phyloP scores from a whole-genome alignment of 2,797 vertebrate species.

The Gymnoscopelus microlampas region DNA sequence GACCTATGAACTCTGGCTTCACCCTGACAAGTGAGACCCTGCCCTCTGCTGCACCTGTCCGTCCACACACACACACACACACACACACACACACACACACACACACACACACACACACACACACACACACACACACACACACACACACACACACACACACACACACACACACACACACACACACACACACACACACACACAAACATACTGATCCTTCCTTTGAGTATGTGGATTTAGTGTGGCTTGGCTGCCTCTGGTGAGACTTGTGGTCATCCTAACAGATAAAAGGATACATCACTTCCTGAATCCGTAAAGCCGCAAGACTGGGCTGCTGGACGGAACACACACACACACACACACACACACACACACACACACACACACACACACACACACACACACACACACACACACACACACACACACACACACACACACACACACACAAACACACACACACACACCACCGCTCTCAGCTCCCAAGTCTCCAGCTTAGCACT shows the following conservation, averaged over 20 bases:
- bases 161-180: slow-evolving; percentile 9
- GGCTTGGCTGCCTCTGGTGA: slow-evolving; percentile 44
- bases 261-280: slow-evolving; percentile 63
- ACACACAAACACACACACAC: slow-evolving; percentile 11
- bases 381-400: slow-evolving; percentile 33
- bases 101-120: too few relatives aligned
- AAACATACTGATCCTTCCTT: slow-evolving; percentile 62
- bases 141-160: slow-evolving; percentile 36
- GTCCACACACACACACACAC: not conserved
- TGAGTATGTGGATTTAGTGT: slow-evolving; percentile 51
- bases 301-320: slow-evolving; percentile 65
- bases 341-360: slow-evolving; percentile 24
- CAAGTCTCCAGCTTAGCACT: slow-evolving; percentile 73
- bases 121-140: too few relatives aligned
- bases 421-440: slow-evolving; percentile 10
- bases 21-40: slow-evolving; percentile 67
- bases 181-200: slow-evolving; percentile 31
- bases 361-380: slow-evolving; percentile 1
- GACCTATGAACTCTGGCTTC: slow-evolving; percentile 84
- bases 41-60: slow-evolving; percentile 45
- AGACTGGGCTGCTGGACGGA: slow-evolving; percentile 20
- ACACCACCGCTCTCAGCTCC: slow-evolving; percentile 53
- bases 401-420: slow-evolving; percentile 38
- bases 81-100: too few relatives aligned
- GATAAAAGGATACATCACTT: slow-evolving; percentile 73